phyloP scores from a whole-genome alignment of 2,113 vertebrate genomes.

The Neopipo cinnamomea region DNA sequence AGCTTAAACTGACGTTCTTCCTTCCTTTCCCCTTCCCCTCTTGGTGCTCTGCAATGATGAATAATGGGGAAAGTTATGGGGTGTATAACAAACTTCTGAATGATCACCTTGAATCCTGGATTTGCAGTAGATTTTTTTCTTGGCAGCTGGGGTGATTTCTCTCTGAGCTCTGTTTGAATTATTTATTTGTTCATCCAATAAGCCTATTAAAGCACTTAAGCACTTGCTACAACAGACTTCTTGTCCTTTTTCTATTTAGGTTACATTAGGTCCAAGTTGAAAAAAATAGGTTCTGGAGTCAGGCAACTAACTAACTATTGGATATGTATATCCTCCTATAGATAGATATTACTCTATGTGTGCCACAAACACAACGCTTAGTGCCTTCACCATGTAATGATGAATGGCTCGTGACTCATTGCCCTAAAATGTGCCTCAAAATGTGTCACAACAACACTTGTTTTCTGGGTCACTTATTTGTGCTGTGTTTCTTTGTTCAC shows the following conservation, averaged over 20 bases:
- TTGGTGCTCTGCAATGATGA: background rate
- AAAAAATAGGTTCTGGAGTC: background rate
- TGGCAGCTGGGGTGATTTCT: conserved; percentile 8
- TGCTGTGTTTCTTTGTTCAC: background rate
- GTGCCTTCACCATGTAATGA: background rate
- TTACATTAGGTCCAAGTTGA: background rate
- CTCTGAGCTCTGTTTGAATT: conserved; percentile 30
- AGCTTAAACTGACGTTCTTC: background rate
- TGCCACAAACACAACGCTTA: background rate
- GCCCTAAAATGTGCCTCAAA: background rate
- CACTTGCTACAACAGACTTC: background rate
- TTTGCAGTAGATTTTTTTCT: conserved; percentile 14
- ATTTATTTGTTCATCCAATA: conserved; percentile 53
- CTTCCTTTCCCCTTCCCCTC: background rate
- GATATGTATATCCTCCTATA: background rate
- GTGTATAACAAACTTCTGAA: background rate
- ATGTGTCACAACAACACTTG: background rate
- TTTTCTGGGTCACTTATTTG: background rate
- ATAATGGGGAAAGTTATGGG: background rate
- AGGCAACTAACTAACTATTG: background rate
- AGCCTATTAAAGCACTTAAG: conserved; percentile 47
- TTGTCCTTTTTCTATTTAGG: background rate
- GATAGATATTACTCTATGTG: background rate
- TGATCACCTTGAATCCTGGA: background rate
- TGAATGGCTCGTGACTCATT: background rate